Evolutionary conservation across 1,140 invertebrate species (phyloP).

Genomic region (Planococcus citri): DNA sequence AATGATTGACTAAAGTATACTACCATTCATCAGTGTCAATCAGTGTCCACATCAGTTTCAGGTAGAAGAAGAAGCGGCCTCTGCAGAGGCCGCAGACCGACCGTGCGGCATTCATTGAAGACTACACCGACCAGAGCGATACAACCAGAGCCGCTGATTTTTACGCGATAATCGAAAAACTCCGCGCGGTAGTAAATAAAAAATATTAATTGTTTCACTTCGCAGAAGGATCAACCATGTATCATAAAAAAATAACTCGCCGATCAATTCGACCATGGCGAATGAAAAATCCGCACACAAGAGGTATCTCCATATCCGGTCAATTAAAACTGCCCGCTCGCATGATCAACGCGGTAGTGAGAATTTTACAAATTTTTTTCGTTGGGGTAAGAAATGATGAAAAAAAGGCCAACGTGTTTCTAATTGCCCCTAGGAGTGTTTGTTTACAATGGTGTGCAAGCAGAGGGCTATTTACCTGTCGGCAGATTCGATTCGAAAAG

Average conservation of each 20-base stretch:
- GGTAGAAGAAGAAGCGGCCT: too few species aligned
- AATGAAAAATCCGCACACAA: neutral
- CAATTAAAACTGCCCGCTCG: neutral
- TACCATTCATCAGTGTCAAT: conserved; percentile 18
- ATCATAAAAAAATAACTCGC: too few species aligned
- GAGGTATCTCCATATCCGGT: neutral
- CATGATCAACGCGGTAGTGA: neutral
- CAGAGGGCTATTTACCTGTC: neutral
- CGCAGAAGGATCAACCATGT: too few species aligned
- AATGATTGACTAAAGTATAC: too few species aligned
- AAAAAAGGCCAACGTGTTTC: neutral
- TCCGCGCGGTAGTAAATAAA: neutral
- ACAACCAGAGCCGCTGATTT: neutral
- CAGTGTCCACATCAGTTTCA: conserved; percentile 12
- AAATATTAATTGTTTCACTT: neutral
- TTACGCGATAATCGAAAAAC: neutral
- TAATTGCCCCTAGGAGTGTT: neutral
- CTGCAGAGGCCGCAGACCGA: too few species aligned
- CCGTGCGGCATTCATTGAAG: neutral
- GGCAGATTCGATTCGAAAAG: conserved; percentile 14
- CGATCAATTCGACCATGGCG: too few species aligned
- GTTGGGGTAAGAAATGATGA: too few species aligned
- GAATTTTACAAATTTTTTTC: neutral
- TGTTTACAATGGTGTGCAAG: neutral
- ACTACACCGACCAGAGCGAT: neutral